Conservation (phyloP, 2,113 vertebrate genomes). For the Oreochromis niloticus region DNA sequence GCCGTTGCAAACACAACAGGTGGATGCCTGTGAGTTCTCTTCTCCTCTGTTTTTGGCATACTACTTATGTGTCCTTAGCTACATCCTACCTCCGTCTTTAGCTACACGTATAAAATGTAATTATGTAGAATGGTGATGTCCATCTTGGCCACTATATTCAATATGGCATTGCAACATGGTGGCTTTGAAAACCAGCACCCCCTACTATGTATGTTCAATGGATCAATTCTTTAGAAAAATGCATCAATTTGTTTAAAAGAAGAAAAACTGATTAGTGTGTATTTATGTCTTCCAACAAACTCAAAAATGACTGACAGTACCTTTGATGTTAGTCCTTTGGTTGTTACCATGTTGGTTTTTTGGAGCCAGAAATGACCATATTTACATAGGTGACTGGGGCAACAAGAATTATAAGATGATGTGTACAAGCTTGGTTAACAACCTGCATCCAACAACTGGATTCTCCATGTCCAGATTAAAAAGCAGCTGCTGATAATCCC, state of each 20-base stretch:
- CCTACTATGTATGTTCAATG: background rate
- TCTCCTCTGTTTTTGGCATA: background rate
- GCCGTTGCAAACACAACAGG: background rate
- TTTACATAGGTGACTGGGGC: background rate
- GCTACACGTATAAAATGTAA: background rate
- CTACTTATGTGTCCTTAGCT: background rate
- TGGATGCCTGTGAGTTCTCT: background rate
- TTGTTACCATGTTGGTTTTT: background rate
- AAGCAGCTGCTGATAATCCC: too few relatives aligned
- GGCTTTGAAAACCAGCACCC: background rate
- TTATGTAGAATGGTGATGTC: rapidly evolving
- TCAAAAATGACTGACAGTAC: background rate
- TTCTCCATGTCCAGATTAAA: background rate
- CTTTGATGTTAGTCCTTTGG: background rate
- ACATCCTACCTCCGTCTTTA: background rate
- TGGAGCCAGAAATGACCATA: background rate
- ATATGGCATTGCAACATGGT: background rate
- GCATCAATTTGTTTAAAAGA: background rate
- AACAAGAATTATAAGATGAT: background rate
- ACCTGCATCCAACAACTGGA: background rate
- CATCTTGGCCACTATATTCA: background rate
- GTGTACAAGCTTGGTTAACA: background rate
- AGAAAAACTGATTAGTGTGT: too few relatives aligned
- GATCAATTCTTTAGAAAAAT: background rate
- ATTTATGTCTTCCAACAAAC: background rate